A percentile compares a stretch with the other conserved stretches of the same genome.
phyloP scores from a whole-genome alignment of 2,113 vertebrate genomes.

The Pitta sordida region DNA sequence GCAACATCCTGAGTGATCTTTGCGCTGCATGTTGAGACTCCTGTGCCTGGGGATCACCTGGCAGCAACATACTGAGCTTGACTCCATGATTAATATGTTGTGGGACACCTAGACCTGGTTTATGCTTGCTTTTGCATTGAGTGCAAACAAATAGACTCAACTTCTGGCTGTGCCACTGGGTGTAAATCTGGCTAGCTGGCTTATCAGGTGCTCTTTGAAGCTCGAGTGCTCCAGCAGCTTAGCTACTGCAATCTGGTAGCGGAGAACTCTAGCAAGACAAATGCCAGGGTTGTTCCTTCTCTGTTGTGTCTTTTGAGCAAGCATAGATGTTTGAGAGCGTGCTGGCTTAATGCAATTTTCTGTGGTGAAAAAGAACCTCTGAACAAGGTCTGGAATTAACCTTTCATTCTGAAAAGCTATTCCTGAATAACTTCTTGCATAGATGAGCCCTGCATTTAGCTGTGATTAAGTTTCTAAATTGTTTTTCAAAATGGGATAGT shows the following conservation, averaged over 20 bases:
- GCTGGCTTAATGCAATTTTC: background rate
- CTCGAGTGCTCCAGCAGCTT: background rate
- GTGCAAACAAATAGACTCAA: fast-evolving
- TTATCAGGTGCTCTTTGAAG: background rate
- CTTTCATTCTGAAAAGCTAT: background rate
- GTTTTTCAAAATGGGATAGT: constrained; percentile 27
- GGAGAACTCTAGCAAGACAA: background rate
- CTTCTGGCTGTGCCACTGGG: background rate
- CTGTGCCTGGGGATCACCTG: background rate
- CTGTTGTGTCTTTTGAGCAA: background rate
- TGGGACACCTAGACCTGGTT: background rate
- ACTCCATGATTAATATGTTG: background rate
- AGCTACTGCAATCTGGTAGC: background rate
- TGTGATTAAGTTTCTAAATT: constrained; percentile 28
- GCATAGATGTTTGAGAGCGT: background rate
- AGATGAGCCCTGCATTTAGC: background rate
- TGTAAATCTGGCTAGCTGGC: background rate
- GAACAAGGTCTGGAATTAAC: constrained; percentile 2
- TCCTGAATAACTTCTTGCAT: background rate
- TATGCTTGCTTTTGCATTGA: background rate
- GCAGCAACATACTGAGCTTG: fast-evolving
- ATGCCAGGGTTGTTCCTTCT: background rate
- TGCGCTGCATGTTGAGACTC: background rate
- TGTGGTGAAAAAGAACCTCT: background rate
- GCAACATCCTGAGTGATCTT: background rate